Evolutionary conservation across 2,113 vertebrate species (phyloP).

Genomic region (Casuarius casuarius): DNA sequence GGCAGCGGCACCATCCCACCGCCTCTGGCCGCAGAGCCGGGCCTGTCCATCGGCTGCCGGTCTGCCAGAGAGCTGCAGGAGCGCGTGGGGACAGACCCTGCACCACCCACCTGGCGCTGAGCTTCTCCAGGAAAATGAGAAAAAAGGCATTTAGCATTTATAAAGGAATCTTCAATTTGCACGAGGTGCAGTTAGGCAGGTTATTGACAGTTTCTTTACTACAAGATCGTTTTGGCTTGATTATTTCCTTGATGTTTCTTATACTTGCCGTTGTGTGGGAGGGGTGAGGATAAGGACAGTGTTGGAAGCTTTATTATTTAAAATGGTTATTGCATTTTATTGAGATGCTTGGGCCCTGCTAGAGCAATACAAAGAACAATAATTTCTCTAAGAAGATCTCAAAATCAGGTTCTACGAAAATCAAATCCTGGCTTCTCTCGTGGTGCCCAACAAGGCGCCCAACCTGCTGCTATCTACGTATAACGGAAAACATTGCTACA

Average conservation of each 20-base stretch:
- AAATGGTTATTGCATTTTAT: background rate
- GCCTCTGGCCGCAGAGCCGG: too few relatives aligned
- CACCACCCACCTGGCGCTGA: background rate
- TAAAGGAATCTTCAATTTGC: background rate
- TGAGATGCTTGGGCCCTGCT: background rate
- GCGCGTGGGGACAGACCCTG: too few relatives aligned
- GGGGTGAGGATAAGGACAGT: background rate
- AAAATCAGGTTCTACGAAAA: background rate
- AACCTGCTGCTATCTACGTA: fast-evolving
- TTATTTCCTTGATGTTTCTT: background rate
- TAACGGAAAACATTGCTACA: background rate
- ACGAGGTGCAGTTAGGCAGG: background rate
- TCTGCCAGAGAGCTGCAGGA: too few relatives aligned
- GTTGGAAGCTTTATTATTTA: background rate
- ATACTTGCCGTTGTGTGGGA: background rate
- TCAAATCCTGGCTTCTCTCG: background rate
- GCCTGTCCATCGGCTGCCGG: too few relatives aligned
- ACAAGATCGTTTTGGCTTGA: background rate
- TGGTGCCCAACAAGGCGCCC: background rate
- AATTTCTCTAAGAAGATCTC: background rate
- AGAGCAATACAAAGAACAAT: background rate
- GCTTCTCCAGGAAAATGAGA: background rate
- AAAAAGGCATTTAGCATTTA: background rate
- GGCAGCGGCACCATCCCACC: too few relatives aligned
- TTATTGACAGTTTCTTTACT: background rate